Conservation (phyloP, 2,113 vertebrate species). For the Girardinichthys multiradiatus region DNA sequence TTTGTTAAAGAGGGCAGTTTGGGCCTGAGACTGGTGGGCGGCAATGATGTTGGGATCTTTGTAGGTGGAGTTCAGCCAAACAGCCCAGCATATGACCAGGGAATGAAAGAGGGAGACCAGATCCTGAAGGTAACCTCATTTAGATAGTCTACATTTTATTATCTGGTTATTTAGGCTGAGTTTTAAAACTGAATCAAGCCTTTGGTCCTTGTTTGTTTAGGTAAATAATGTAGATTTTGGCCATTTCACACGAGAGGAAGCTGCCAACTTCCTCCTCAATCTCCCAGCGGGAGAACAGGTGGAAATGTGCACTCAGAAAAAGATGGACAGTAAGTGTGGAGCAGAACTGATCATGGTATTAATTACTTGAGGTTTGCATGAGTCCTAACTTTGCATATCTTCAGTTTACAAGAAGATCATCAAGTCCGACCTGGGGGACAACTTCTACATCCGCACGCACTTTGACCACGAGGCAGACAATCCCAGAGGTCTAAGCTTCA, state of each 20-base stretch:
- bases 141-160: background rate
- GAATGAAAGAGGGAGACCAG: conserved; percentile 91
- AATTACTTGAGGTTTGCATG: background rate
- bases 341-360: background rate
- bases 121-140: conserved; percentile 88
- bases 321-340: conserved; percentile 89
- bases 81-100: conserved; percentile 86
- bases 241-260: conserved; percentile 92
- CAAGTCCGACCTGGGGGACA: conserved; percentile 88
- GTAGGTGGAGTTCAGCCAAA: conserved; percentile 90
- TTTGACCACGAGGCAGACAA: conserved; percentile 89
- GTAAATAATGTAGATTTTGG: conserved; percentile 87
- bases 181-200: background rate
- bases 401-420: conserved; percentile 93
- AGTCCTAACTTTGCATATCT: background rate
- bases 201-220: conserved; percentile 61
- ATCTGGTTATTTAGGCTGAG: background rate
- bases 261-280: conserved; percentile 86
- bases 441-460: conserved; percentile 94
- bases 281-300: conserved; percentile 82
- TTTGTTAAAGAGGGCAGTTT: conserved; percentile 88
- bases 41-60: conserved; percentile 95
- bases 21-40: conserved; percentile 89
- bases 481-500: conserved; percentile 83
- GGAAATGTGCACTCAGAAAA: conserved; percentile 84